A percentile compares a stretch with the other conserved stretches of the same genome.
Conservation (phyloP, 2,888 invertebrate species). For the Euzophera pinguis region DNA sequence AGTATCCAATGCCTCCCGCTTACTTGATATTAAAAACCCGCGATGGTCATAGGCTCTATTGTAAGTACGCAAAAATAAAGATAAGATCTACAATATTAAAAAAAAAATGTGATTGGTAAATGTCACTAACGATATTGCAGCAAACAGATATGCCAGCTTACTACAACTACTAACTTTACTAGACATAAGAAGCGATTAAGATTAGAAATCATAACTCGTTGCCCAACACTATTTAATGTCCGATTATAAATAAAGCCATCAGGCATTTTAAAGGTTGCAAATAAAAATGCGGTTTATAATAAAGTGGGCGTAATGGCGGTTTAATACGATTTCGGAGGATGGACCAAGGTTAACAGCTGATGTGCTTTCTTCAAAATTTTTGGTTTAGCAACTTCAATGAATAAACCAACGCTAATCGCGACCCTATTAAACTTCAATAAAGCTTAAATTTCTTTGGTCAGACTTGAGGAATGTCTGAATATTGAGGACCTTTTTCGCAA, state of each 20-base stretch:
- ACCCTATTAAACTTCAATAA: neutral
- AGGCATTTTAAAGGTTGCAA: slow-evolving; percentile 21
- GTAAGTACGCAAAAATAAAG: too few relatives aligned
- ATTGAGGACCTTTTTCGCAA: neutral
- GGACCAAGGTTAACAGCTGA: neutral
- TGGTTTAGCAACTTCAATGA: neutral
- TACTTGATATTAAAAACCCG: too few relatives aligned
- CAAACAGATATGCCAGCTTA: too few relatives aligned
- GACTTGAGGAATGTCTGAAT: neutral
- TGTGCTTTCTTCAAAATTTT: neutral
- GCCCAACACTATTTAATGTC: slow-evolving; percentile 1
- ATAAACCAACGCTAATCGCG: neutral
- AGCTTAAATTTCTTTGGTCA: neutral
- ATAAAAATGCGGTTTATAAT: slow-evolving; percentile 30
- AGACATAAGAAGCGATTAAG: neutral
- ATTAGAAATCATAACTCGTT: neutral
- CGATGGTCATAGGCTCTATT: too few relatives aligned
- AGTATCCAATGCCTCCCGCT: too few relatives aligned
- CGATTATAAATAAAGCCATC: neutral
- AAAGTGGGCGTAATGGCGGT: slow-evolving; percentile 22
- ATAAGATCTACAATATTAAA: too few relatives aligned
- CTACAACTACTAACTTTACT: too few relatives aligned
- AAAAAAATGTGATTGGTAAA: too few relatives aligned
- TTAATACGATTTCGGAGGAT: neutral
- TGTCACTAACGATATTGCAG: too few relatives aligned